Evolutionary conservation across 1,140 invertebrate genomes (phyloP), one percentile per base, ranked within the genome.

Genomic region (Ceratitis capitata): DNA sequence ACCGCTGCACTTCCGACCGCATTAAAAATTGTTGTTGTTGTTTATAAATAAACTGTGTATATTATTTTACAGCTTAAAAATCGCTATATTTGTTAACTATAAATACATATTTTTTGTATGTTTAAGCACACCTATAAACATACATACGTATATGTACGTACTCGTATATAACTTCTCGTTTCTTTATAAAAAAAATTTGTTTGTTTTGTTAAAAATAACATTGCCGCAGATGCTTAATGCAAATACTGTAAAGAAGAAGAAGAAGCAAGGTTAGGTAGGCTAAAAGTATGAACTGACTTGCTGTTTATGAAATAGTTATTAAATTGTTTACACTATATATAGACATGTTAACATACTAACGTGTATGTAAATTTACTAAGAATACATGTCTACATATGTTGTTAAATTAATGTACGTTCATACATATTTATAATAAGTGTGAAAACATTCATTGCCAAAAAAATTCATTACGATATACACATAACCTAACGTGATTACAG

Each of bases 81-180:
- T 61, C 26, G 56, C 56, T 61, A 69, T 69, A 69, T 69, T 29
- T 69, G 61, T 69, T 69, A 69, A 35, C 51, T 53, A 53, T 53
- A 53, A 53, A 53, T 53, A 53, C 51, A 23, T 53, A 23, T 53
- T 23, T 53, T n/a, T 6, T 53, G 51, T n/a, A 53, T n/a, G n/a
- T n/a, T n/a, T n/a, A n/a, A n/a, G n/a, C n/a, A n/a, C n/a, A n/a
- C n/a, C n/a, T n/a, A n/a, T 53, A 53, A 53, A 4, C n/a, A 19
- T 53, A 16, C 4, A 53, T 16, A 49, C 7, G 14, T 49, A 49
- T 53, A 53, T 4, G 32, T 39, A 19, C 12, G 61, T 3, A 35
- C 61, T 16, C 32, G 16, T 69, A 29, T 69, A 69, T 35, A n/a
- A 5, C 14, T n/a, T n/a, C 51, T n/a, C 23, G 51, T 53, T 51